Conservation (phyloP, 2,888 invertebrate genomes). For the Dermolepida albohirtum region DNA sequence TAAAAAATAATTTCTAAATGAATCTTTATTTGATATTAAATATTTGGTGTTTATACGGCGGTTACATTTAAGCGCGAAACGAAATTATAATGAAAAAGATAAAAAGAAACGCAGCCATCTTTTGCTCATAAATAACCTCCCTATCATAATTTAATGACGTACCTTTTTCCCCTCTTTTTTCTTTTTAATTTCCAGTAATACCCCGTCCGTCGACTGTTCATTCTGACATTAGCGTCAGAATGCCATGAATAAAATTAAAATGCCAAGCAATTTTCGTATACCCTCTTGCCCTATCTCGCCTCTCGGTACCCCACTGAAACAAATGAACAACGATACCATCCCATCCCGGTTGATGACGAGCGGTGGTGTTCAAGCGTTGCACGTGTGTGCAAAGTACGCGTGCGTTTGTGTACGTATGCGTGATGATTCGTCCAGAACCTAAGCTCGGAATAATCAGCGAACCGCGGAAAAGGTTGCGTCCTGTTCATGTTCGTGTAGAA, state of each 20-base stretch:
- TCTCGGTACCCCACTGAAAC: neutral
- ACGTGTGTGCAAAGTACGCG: no score
- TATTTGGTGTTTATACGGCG: no score
- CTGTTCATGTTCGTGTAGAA: neutral
- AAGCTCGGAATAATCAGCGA: neutral
- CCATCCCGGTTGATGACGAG: no score
- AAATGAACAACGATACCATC: neutral
- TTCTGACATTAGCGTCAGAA: slow-evolving; percentile 50
- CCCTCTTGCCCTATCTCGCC: neutral
- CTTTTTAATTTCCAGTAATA: slow-evolving; percentile 15
- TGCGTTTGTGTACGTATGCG: no score
- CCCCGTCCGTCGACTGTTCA: slow-evolving; percentile 5
- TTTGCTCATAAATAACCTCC: slow-evolving; percentile 7
- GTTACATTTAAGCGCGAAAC: no score
- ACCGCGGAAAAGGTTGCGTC: slow-evolving; percentile 7
- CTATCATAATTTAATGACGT: slow-evolving; percentile 6
- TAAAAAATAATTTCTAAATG: no score
- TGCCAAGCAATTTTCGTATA: slow-evolving; percentile 47
- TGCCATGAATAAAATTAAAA: slow-evolving; percentile 52
- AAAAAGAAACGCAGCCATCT: neutral
- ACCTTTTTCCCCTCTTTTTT: neutral
- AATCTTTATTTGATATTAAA: no score
- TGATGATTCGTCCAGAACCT: no score
- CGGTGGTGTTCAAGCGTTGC: no score
- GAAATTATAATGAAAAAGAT: no score